Evolutionary conservation across 2,797 vertebrate species (phyloP).

Genomic region (Labeo calbasu): DNA sequence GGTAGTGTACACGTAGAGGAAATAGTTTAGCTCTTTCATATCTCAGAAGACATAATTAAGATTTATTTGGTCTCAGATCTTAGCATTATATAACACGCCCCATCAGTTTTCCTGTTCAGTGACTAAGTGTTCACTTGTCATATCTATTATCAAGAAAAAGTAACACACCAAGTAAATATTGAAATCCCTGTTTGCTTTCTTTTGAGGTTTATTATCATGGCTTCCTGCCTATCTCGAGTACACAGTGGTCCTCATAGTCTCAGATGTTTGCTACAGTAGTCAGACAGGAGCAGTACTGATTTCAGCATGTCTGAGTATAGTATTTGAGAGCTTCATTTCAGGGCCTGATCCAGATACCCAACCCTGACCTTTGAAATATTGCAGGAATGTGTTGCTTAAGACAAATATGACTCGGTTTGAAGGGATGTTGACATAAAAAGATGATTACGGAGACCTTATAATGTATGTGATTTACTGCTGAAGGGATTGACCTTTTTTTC

Average conservation of each 20-base stretch:
- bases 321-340: constrained; percentile 5
- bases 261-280: constrained; percentile 12
- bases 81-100: neutral
- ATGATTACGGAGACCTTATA: neutral
- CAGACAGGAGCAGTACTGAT: constrained; percentile 16
- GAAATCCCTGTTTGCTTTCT: neutral
- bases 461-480: neutral
- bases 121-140: neutral
- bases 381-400: constrained; percentile 41
- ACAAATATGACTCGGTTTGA: constrained; percentile 48
- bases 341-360: constrained; percentile 11
- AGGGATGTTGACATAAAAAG: constrained; percentile 25
- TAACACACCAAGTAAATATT: constrained; percentile 9
- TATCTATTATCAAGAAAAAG: neutral
- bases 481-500: neutral
- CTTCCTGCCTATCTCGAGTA: neutral
- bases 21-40: neutral
- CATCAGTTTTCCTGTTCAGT: neutral
- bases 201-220: constrained; percentile 7
- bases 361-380: constrained; percentile 42
- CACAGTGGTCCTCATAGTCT: constrained; percentile 17
- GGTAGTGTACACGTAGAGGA: neutral
- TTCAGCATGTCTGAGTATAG: constrained; percentile 16
- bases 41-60: neutral
- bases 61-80: neutral